A percentile compares a stretch with the other conserved stretches of the same genome.
phyloP scores from a whole-genome alignment of 2,113 vertebrate species.

The Lophochroa leadbeateri region DNA sequence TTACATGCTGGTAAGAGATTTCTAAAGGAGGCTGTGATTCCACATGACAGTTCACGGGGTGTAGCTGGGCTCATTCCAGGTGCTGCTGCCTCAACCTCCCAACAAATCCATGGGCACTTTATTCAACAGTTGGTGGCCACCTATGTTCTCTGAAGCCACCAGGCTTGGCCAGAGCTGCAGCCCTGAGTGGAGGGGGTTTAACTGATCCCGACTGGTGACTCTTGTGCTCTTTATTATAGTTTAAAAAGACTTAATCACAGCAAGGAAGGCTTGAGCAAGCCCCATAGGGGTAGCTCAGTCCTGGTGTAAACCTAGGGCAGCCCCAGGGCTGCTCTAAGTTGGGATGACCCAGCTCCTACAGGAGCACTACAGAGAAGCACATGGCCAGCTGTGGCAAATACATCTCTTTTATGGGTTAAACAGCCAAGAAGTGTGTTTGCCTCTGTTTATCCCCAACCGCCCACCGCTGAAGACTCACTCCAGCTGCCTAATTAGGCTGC shows the following conservation, averaged over 20 bases:
- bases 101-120: not conserved
- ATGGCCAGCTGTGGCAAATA: fast-evolving
- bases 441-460: not conserved
- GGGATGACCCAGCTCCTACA: not conserved
- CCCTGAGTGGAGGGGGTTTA: fast-evolving
- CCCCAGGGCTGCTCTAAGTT: not conserved
- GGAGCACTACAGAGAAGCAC: not conserved
- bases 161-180: not conserved
- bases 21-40: not conserved
- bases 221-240: not conserved
- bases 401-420: not conserved
- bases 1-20: not conserved
- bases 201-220: fast-evolving
- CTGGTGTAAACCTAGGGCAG: not conserved
- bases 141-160: not conserved
- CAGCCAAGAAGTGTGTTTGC: not conserved
- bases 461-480: not conserved
- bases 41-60: fast-evolving
- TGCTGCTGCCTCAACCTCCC: not conserved
- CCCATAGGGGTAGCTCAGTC: not conserved
- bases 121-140: not conserved
- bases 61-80: not conserved
- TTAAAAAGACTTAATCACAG: not conserved
- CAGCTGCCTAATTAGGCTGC: not conserved
- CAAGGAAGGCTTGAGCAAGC: not conserved